Evolutionary conservation across 1,140 invertebrate species (phyloP).

Genomic region (Onthophagus taurus): DNA sequence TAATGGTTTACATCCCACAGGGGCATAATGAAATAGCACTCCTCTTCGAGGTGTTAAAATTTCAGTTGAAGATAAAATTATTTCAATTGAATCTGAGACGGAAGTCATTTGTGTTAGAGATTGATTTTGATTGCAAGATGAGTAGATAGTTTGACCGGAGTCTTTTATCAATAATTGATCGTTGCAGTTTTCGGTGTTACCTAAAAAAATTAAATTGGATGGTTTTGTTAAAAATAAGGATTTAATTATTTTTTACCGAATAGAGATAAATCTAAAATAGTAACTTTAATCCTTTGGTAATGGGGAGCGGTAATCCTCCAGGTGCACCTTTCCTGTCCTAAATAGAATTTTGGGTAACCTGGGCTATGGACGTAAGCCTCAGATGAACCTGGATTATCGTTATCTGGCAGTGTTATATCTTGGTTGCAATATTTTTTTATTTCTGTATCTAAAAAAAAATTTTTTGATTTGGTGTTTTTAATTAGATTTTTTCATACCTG

Average conservation of each 20-base stretch:
- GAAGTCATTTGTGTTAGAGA: slow-evolving; percentile 24
- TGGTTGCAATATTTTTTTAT: slow-evolving; percentile 45
- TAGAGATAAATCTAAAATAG: slow-evolving; percentile 48
- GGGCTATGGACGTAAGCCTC: slow-evolving; percentile 50
- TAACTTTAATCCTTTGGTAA: slow-evolving; percentile 44
- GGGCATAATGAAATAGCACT: slow-evolving; percentile 36
- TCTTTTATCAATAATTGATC: slow-evolving; percentile 30
- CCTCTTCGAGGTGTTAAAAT: slow-evolving; percentile 24
- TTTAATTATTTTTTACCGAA: no score
- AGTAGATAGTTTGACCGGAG: slow-evolving; percentile 23
- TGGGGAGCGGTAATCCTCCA: slow-evolving; percentile 44
- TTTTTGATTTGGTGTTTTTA: no score
- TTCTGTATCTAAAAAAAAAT: background rate
- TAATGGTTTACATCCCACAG: slow-evolving; percentile 48
- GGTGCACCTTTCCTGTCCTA: slow-evolving; percentile 43
- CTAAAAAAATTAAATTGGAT: slow-evolving; percentile 5
- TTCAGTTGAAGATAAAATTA: slow-evolving; percentile 24
- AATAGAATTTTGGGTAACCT: slow-evolving; percentile 53
- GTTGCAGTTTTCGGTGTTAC: slow-evolving; percentile 16
- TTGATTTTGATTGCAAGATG: slow-evolving; percentile 27
- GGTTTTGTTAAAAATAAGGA: no score
- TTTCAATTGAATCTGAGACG: slow-evolving; percentile 24
- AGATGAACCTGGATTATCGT: slow-evolving; percentile 35
- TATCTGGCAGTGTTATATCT: slow-evolving; percentile 37
- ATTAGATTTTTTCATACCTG: no score